Percentiles rank a stretch among this genome's conserved stretches.
phyloP scores from a whole-genome alignment of 1,140 invertebrate genomes.

The Bombus confusus region DNA sequence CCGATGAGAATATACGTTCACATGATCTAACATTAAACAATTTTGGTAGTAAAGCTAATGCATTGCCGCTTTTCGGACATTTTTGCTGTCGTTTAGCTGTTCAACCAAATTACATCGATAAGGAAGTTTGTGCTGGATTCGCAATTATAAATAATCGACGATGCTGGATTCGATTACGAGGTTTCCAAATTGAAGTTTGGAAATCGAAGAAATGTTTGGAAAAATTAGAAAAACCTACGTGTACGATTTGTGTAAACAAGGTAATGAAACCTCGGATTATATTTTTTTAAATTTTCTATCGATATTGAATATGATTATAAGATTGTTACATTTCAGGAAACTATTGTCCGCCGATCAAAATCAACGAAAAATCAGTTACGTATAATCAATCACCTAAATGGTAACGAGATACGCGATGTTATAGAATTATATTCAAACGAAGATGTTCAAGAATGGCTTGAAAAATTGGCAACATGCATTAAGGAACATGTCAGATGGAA shows the following conservation, averaged over 20 bases:
- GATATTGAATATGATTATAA: not conserved
- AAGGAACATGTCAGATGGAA: slow-evolving; percentile 85
- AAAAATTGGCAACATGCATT: slow-evolving; percentile 79
- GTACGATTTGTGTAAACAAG: slow-evolving; percentile 75
- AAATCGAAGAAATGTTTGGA: slow-evolving; percentile 80
- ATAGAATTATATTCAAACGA: slow-evolving; percentile 78
- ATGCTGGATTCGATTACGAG: slow-evolving; percentile 76
- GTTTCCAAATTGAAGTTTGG: slow-evolving; percentile 77
- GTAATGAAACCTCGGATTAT: slow-evolving; percentile 54
- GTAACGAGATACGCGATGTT: slow-evolving; percentile 72
- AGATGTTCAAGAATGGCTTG: slow-evolving; percentile 82
- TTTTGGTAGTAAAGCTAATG: slow-evolving; percentile 82
- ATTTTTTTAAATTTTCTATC: not conserved
- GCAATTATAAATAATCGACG: slow-evolving; percentile 81
- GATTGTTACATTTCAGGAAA: slow-evolving; percentile 71
- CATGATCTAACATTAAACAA: slow-evolving; percentile 83
- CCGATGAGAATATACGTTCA: slow-evolving; percentile 84
- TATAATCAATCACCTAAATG: slow-evolving; percentile 78
- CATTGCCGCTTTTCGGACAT: slow-evolving; percentile 88
- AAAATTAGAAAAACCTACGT: slow-evolving; percentile 73
- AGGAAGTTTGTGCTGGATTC: slow-evolving; percentile 83
- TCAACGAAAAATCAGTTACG: slow-evolving; percentile 76
- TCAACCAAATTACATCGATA: slow-evolving; percentile 85
- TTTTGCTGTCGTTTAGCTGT: slow-evolving; percentile 89
- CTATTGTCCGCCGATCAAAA: slow-evolving; percentile 75